phyloP scores from a whole-genome alignment of 2,113 vertebrate genomes.

The Protomyctophum bolini region DNA sequence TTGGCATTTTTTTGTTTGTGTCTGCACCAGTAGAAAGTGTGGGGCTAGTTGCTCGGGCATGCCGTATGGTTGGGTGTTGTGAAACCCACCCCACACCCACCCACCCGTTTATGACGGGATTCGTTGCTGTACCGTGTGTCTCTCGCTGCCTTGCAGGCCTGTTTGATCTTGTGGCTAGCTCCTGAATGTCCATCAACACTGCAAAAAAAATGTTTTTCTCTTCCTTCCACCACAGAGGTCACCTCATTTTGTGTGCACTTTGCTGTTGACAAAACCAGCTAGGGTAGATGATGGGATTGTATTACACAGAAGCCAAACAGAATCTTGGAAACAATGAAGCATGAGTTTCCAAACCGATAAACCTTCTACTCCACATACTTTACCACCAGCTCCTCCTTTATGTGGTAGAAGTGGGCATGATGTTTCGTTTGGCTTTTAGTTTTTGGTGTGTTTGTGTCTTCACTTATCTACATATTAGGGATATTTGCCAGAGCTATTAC shows the following conservation, averaged over 20 bases:
- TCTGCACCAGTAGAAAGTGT: constrained; percentile 50
- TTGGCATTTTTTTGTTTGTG: constrained; percentile 17
- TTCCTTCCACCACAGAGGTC: not conserved
- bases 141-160: constrained; percentile 48
- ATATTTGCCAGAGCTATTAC: not conserved
- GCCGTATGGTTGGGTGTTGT: constrained; percentile 68
- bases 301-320: too few species aligned
- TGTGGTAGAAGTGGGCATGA: too few species aligned
- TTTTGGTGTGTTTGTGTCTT: constrained; percentile 1
- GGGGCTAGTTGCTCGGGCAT: constrained; percentile 66
- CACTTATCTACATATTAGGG: not conserved
- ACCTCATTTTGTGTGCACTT: not conserved
- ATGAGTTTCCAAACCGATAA: too few species aligned
- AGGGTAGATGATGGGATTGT: too few species aligned
- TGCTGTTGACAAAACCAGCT: too few species aligned
- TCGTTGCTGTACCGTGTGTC: constrained; percentile 25
- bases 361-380: too few species aligned
- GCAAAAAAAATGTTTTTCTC: not conserved
- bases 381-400: not conserved
- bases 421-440: not conserved
- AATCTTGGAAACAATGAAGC: too few species aligned
- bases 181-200: constrained; percentile 13
- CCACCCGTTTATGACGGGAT: constrained; percentile 43
- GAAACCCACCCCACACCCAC: constrained; percentile 12
- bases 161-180: constrained; percentile 50